Percentiles rank a stretch among this genome's conserved stretches.
Conservation (phyloP, 2,113 vertebrate species). For the Ardeotis arabs region DNA sequence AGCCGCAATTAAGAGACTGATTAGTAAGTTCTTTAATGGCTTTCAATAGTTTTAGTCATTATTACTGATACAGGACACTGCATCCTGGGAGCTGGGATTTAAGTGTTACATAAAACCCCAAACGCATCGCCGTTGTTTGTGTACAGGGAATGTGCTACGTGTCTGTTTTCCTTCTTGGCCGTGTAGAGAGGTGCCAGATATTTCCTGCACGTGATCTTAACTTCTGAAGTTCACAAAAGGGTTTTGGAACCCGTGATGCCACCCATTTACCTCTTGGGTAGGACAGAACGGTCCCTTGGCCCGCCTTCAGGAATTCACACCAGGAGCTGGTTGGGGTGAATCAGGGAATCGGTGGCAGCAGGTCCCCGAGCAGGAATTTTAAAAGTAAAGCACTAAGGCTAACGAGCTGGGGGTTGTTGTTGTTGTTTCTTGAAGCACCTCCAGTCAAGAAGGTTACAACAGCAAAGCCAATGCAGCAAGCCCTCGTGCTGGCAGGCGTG, state of each 20-base stretch:
- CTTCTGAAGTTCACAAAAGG: background rate
- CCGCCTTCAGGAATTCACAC: background rate
- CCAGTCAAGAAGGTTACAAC: background rate
- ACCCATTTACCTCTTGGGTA: accelerated
- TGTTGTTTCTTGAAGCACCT: background rate
- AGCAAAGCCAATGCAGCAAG: background rate
- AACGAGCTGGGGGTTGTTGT: too few relatives aligned
- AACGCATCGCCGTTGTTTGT: background rate
- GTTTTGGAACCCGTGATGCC: background rate
- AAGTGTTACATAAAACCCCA: background rate
- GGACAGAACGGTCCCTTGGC: background rate
- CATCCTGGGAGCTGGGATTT: constrained; percentile 23
- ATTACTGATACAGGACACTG: constrained; percentile 47
- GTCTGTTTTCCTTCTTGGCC: background rate
- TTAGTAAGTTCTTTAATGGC: constrained; percentile 75
- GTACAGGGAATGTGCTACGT: background rate
- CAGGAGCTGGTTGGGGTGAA: background rate
- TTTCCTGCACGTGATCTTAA: background rate
- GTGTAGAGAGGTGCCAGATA: background rate
- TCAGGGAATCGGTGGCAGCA: background rate
- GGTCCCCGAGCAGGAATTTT: too few relatives aligned
- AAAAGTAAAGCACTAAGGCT: background rate
- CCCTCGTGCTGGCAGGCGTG: background rate
- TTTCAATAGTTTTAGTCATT: constrained; percentile 68
- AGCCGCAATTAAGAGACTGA: constrained; percentile 73